Evolutionary conservation across 2,888 invertebrate genomes (phyloP).

Genomic region (Balanococcus diminutus): DNA sequence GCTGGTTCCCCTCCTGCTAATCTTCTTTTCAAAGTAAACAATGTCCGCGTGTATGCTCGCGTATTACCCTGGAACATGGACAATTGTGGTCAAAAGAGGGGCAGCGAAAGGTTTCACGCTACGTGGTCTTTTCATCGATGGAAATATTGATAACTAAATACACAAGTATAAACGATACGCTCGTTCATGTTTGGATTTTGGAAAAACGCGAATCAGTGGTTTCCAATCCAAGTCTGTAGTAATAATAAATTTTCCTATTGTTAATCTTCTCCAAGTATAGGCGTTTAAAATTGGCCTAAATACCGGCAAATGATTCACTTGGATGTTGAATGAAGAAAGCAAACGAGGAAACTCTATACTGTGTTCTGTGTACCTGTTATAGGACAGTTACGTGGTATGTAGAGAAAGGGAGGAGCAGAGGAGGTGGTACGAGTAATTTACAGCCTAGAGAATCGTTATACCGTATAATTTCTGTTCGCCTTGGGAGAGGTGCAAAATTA

Average conservation of each 20-base stretch:
- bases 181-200: not conserved
- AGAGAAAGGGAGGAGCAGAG: not conserved
- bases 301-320: not conserved
- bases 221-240: not conserved
- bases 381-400: not conserved
- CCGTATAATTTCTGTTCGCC: slow-evolving; percentile 15
- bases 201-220: not conserved
- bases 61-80: not conserved
- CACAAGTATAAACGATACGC: not conserved
- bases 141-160: not conserved
- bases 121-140: not conserved
- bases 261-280: not conserved
- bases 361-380: not conserved
- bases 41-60: not conserved
- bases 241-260: not conserved
- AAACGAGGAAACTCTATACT: not conserved
- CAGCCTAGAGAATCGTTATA: not conserved
- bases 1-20: not conserved
- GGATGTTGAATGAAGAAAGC: not conserved
- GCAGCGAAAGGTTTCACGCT: not conserved
- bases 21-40: not conserved
- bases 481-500: slow-evolving; percentile 26
- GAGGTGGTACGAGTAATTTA: slow-evolving; percentile 4
- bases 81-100: not conserved
- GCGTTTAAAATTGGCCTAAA: not conserved